Evolutionary conservation across 2,888 invertebrate species (phyloP).

Genomic region (Linnaemya vulpina): DNA sequence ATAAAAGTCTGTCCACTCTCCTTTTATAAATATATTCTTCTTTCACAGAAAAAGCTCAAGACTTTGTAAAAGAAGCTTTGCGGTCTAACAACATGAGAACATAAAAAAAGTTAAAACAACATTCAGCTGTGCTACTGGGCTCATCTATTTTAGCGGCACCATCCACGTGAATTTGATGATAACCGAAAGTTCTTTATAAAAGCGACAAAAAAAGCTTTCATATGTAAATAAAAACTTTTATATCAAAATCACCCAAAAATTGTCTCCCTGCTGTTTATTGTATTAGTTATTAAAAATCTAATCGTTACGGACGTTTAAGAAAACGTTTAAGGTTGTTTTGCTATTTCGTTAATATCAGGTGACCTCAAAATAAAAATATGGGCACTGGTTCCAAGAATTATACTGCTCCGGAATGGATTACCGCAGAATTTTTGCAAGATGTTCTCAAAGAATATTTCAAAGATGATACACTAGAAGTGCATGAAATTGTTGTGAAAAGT

Average conservation of each 20-base stretch:
- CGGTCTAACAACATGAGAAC: no score
- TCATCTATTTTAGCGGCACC: no score
- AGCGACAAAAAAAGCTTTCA: slow-evolving; percentile 34
- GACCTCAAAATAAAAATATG: slow-evolving; percentile 76
- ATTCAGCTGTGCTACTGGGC: no score
- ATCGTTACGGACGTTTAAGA: slow-evolving; percentile 42
- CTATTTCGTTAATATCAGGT: slow-evolving; percentile 76
- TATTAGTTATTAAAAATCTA: slow-evolving; percentile 44
- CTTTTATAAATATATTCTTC: no score
- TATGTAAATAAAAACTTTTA: slow-evolving; percentile 9
- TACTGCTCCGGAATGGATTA: slow-evolving; percentile 80
- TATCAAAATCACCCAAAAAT: slow-evolving; percentile 42
- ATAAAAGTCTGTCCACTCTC: no score
- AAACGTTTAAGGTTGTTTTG: not conserved
- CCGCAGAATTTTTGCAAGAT: slow-evolving; percentile 80
- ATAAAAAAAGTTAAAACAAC: no score
- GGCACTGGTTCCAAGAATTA: slow-evolving; percentile 80
- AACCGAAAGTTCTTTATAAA: no score
- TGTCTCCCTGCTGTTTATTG: slow-evolving; percentile 6
- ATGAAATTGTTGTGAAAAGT: slow-evolving; percentile 78
- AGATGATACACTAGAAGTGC: slow-evolving; percentile 78
- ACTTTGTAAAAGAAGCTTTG: no score
- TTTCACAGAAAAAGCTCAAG: no score
- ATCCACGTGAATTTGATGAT: slow-evolving; percentile 45
- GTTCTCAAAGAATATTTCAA: slow-evolving; percentile 81